These are phyloP conservation scores for Listronotus bonariensis DNA, from an alignment of 1,140 invertebrate genomes.

Conservation along the genomic window DNA sequence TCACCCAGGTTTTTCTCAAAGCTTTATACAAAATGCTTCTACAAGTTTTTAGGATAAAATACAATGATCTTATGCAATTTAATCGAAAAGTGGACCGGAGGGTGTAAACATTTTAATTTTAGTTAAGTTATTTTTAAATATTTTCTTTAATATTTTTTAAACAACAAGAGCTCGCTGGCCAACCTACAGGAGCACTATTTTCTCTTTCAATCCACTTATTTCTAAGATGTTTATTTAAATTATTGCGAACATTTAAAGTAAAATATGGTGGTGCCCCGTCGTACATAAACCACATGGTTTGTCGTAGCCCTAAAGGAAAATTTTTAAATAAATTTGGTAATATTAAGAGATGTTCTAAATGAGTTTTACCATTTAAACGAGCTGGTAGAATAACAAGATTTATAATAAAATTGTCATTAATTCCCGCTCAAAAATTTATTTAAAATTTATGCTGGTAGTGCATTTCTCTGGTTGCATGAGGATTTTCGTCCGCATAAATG, in stretches of 20 bases:
- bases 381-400: constrained; percentile 27
- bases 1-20: too few species aligned
- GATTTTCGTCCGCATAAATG: constrained; percentile 29
- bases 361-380: constrained; percentile 24
- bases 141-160: too few species aligned
- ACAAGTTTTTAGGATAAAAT: too few species aligned
- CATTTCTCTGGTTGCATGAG: constrained; percentile 7
- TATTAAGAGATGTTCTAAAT: constrained; percentile 26
- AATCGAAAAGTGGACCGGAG: too few species aligned
- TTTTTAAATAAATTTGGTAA: constrained; percentile 30
- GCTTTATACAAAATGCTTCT: too few species aligned
- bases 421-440: constrained; percentile 35
- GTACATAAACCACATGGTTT: constrained; percentile 28
- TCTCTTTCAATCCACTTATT: constrained; percentile 40
- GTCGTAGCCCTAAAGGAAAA: too few species aligned
- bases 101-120: too few species aligned
- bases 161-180: too few species aligned
- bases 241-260: constrained; percentile 24
- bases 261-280: constrained; percentile 21
- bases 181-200: constrained; percentile 26
- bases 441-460: constrained; percentile 31
- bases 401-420: constrained; percentile 29
- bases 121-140: too few species aligned
- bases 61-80: too few species aligned
- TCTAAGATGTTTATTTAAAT: constrained; percentile 38